phyloP scores from a whole-genome alignment of 2,113 vertebrate species.

The Oreochromis niloticus region DNA sequence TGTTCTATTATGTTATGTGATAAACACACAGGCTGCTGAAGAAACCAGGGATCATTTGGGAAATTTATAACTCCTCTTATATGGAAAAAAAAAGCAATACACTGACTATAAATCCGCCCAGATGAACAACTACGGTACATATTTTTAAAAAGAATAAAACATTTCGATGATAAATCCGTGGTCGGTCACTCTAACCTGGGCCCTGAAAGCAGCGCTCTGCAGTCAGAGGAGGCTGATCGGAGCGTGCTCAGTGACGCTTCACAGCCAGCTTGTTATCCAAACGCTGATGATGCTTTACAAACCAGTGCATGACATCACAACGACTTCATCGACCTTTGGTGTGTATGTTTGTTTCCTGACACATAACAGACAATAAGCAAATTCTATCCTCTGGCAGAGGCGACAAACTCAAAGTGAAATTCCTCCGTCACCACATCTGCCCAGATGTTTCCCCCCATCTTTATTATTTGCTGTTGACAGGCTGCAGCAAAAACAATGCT shows the following conservation, averaged over 20 bases:
- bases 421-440: background rate
- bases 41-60: background rate
- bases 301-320: background rate
- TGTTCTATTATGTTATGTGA: rapidly evolving
- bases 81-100: background rate
- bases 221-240: background rate
- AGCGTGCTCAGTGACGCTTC: background rate
- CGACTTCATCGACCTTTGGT: rapidly evolving
- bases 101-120: rapidly evolving
- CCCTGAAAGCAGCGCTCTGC: background rate
- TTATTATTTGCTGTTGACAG: background rate
- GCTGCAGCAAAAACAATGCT: background rate
- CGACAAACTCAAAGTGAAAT: background rate
- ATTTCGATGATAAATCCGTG: rapidly evolving
- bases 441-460: background rate
- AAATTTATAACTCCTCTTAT: rapidly evolving
- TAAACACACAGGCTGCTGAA: background rate
- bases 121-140: background rate
- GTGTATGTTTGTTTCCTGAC: background rate
- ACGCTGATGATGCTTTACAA: background rate
- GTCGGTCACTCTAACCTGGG: rapidly evolving
- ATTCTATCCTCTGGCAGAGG: background rate
- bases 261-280: rapidly evolving
- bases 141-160: background rate
- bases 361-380: background rate